Percentiles rank a stretch among this genome's conserved stretches.
Evolutionary conservation across 2,797 vertebrate species (phyloP).

Genomic region (Coluber constrictor): DNA sequence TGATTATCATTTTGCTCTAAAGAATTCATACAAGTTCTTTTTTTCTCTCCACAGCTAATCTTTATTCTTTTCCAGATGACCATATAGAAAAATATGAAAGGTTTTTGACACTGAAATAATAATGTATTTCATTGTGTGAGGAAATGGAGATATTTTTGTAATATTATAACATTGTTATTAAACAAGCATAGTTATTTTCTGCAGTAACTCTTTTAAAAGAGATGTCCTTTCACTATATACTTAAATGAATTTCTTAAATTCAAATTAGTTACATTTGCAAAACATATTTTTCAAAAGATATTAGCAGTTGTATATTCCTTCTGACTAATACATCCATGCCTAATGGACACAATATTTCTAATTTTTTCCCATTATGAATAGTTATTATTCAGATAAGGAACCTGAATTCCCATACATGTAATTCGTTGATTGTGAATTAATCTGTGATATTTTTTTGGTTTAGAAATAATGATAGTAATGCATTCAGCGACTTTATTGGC

Average conservation of each 20-base stretch:
- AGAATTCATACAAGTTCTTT: conserved; percentile 16
- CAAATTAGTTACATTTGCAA: conserved; percentile 15
- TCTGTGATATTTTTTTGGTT: neutral
- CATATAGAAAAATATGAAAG: neutral
- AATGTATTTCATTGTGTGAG: conserved; percentile 5
- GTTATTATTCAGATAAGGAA: neutral
- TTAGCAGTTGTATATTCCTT: neutral
- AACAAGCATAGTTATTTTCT: conserved; percentile 17
- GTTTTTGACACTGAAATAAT: neutral
- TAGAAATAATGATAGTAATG: conserved; percentile 1
- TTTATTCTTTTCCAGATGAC: conserved; percentile 35
- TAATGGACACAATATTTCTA: conserved; percentile 9
- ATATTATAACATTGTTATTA: conserved; percentile 8
- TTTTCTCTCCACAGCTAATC: neutral
- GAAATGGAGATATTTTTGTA: conserved; percentile 9
- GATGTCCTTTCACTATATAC: conserved; percentile 7
- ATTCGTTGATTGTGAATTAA: neutral
- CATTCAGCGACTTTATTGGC: neutral
- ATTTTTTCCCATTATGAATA: neutral
- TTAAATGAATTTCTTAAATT: conserved; percentile 1
- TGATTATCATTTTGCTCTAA: conserved; percentile 4
- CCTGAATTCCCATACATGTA: neutral
- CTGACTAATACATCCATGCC: neutral
- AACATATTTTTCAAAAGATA: conserved; percentile 6
- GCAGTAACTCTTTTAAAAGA: conserved; percentile 17